Conservation (phyloP, 2,797 vertebrate species). For the Aeoliscus strigatus region DNA sequence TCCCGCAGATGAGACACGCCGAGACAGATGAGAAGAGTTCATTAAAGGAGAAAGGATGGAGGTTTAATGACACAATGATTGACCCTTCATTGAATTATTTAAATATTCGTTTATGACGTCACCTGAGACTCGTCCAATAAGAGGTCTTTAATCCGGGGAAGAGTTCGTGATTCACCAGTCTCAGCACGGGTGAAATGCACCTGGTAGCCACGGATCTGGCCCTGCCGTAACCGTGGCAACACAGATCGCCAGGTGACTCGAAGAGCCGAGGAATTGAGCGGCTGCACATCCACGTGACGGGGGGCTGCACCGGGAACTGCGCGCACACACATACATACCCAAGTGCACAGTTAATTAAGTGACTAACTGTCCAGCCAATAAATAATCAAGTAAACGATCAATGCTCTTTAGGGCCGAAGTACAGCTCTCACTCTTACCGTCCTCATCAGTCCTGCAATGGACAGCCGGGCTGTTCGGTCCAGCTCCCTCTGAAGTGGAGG, state of each 20-base stretch:
- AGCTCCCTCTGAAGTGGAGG: conserved; percentile 80
- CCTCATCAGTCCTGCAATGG: conserved; percentile 88
- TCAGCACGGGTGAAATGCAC: conserved; percentile 86
- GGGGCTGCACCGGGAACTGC: conserved; percentile 89
- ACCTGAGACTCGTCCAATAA: conserved; percentile 93
- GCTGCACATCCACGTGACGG: conserved; percentile 87
- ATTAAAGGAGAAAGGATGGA: conserved; percentile 40
- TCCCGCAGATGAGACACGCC: conserved; percentile 71
- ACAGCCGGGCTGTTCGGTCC: conserved; percentile 86
- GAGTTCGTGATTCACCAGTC: conserved; percentile 82
- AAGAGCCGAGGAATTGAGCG: conserved; percentile 86
- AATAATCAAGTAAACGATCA: conserved; percentile 47
- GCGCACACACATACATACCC: conserved; percentile 13
- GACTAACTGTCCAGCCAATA: conserved; percentile 25
- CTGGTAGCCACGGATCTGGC: conserved; percentile 93
- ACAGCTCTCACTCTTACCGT: conserved; percentile 73
- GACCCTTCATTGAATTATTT: conserved; percentile 20
- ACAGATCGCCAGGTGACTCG: conserved; percentile 87
- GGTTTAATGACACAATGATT: conserved; percentile 39
- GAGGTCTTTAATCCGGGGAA: conserved; percentile 87
- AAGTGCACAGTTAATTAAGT: conserved; percentile 35
- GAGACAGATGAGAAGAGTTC: conserved; percentile 54
- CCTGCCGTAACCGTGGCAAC: conserved; percentile 83
- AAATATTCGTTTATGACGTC: conserved; percentile 36
- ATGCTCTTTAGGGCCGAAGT: conserved; percentile 35